Evolutionary conservation across 2,888 invertebrate species (phyloP), one percentile per base, ranked within the genome.

Genomic region (Thymelicus lineola): DNA sequence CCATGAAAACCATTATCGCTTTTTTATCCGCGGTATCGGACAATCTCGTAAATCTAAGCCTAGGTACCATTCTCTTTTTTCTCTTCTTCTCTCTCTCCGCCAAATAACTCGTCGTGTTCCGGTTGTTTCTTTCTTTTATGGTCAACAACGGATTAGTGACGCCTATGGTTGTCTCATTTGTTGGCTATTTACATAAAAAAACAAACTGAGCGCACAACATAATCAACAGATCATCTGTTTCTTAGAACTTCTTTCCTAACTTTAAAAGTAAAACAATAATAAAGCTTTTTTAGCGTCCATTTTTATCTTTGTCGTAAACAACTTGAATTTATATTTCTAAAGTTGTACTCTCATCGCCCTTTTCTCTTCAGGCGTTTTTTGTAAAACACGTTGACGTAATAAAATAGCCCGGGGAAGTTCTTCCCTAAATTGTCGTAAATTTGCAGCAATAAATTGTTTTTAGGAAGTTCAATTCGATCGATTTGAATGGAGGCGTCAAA

Each of bases 301-400:
- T 55, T 55, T 55, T 57, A 36, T 57, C 58, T 66, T 46, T 28
- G 57, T 66, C 36, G 3, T 35, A 36, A 45, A 55, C 62, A 68
- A 68, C 62, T 67, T 61, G 53, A 60, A 67, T 67, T 68, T 62
- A 62, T 68, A 68, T 62, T 68, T 57, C 55, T 55, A 62, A 68
- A 62, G 55, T 66, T 60, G 35, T 55, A 17, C 55, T 55, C 42
- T 53, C 66, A 42, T 42, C 62, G 46, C 10, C 7, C 46, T 36
- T 45, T 53, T 50, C 45, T 62, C 42, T 57, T 62, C 46, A 55
- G 68, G 28, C 20, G 17, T 67, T 68, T 60, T 68, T 62, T 46
- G 36, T 62, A n/a, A 62, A 62, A 68, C 55, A 68, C 50, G 59
- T 66, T 20, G 42, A 53, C 36, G 50, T 53, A 38, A 60, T 50